These are phyloP conservation scores for Myxocyprinus asiaticus DNA, from an alignment of 2,113 vertebrate species.

Conservation along the genomic window DNA sequence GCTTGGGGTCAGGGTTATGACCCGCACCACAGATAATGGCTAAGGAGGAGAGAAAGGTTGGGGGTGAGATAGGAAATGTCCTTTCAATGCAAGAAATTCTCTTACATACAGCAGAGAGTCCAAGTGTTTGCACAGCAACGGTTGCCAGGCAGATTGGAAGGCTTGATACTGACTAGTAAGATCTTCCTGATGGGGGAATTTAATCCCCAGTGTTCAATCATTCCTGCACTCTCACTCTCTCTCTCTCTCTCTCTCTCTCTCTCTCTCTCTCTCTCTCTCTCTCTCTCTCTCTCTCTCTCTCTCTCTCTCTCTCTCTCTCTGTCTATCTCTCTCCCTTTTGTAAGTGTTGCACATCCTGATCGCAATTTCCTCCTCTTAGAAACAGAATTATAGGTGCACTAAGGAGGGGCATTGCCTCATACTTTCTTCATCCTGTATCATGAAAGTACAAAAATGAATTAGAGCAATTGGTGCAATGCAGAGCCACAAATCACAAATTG, in stretches of 20 bases:
- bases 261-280: no score
- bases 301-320: no score
- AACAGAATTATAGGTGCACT: neutral
- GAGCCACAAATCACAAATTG: slow-evolving; percentile 16
- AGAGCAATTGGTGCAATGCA: slow-evolving; percentile 21
- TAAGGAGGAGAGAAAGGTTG: slow-evolving; percentile 23
- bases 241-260: no score
- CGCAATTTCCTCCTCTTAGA: neutral
- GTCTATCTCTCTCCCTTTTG: neutral
- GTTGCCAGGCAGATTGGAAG: slow-evolving; percentile 67
- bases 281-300: neutral
- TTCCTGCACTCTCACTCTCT: slow-evolving; percentile 11
- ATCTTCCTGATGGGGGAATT: slow-evolving; percentile 28
- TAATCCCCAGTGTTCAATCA: slow-evolving; percentile 39
- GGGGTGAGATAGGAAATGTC: slow-evolving; percentile 43
- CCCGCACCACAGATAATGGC: slow-evolving; percentile 39
- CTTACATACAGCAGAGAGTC: slow-evolving; percentile 32
- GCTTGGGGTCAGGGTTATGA: slow-evolving; percentile 43
- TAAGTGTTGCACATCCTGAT: no score
- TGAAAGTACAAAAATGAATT: neutral
- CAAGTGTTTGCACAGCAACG: slow-evolving; percentile 46
- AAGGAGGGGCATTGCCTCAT: neutral
- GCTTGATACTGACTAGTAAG: slow-evolving; percentile 35
- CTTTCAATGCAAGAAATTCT: slow-evolving; percentile 36
- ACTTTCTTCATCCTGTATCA: slow-evolving; percentile 4